A percentile compares a stretch with the other conserved stretches of the same genome.
Conservation (phyloP, 2,888 invertebrate species). For the Elmis aenea region DNA sequence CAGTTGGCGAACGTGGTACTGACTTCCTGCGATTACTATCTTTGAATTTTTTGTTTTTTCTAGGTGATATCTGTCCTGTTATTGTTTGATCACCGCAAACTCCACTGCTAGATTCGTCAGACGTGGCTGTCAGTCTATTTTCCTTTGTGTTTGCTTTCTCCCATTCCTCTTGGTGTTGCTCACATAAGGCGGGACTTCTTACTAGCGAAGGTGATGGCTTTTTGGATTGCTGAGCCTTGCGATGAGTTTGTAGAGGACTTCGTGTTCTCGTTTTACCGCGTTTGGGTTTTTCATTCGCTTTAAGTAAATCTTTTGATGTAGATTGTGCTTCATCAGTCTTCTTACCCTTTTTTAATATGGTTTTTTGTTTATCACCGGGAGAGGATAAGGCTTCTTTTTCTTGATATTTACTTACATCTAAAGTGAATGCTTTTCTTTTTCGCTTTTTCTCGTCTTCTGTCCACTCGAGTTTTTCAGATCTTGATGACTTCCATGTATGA, state of each 20-base stretch:
- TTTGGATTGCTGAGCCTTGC: slow-evolving; percentile 35
- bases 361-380: slow-evolving; percentile 21
- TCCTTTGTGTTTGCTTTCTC: slow-evolving; percentile 11
- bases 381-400: slow-evolving; percentile 40
- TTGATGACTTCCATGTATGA: slow-evolving; percentile 49
- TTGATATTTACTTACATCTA: slow-evolving; percentile 64
- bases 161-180: slow-evolving; percentile 22
- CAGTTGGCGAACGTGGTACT: slow-evolving; percentile 55
- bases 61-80: slow-evolving; percentile 48
- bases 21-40: slow-evolving; percentile 65
- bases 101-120: slow-evolving; percentile 48
- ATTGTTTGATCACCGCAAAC: slow-evolving; percentile 26
- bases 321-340: slow-evolving; percentile 19
- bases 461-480: slow-evolving; percentile 48
- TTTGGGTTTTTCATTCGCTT: slow-evolving; percentile 39
- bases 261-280: slow-evolving; percentile 40
- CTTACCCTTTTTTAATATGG: slow-evolving; percentile 14
- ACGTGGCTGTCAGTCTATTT: slow-evolving; percentile 32
- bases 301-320: slow-evolving; percentile 32
- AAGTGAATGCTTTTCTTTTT: slow-evolving; percentile 69
- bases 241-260: slow-evolving; percentile 41
- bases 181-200: slow-evolving; percentile 41
- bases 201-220: slow-evolving; percentile 31
- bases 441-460: slow-evolving; percentile 66
- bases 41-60: slow-evolving; percentile 57